phyloP scores from a whole-genome alignment of 2,797 vertebrate species.

The Aeoliscus strigatus region DNA sequence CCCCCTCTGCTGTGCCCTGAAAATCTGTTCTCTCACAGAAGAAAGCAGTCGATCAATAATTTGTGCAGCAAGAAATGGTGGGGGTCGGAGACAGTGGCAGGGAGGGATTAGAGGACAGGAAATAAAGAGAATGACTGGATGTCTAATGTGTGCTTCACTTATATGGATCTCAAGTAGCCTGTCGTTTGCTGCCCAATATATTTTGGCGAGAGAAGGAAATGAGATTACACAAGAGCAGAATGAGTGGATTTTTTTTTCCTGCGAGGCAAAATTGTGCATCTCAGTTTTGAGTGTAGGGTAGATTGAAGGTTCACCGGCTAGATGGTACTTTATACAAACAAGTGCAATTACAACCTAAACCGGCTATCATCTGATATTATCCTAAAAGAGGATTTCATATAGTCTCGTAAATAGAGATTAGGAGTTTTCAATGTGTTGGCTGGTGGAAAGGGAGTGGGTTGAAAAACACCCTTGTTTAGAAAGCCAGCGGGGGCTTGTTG shows the following conservation, averaged over 20 bases:
- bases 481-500: slow-evolving; percentile 65
- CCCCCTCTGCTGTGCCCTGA: slow-evolving; percentile 37
- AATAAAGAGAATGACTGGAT: slow-evolving; percentile 36
- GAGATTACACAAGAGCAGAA: slow-evolving; percentile 33
- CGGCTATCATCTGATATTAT: slow-evolving; percentile 36
- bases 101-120: slow-evolving; percentile 25
- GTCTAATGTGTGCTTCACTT: slow-evolving; percentile 22
- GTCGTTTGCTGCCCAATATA: slow-evolving; percentile 33
- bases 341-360: slow-evolving; percentile 30
- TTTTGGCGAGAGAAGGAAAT: slow-evolving; percentile 27
- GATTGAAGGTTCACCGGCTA: slow-evolving; percentile 29
- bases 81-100: slow-evolving; percentile 23
- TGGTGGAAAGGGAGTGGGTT: slow-evolving; percentile 39
- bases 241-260: slow-evolving; percentile 23
- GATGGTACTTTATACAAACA: slow-evolving; percentile 20
- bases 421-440: slow-evolving; percentile 11
- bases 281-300: slow-evolving; percentile 41
- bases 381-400: slow-evolving; percentile 35
- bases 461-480: slow-evolving; percentile 53
- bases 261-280: slow-evolving; percentile 36
- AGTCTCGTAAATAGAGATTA: slow-evolving; percentile 36
- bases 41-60: slow-evolving; percentile 54
- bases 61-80: slow-evolving; percentile 27
- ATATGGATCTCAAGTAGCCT: slow-evolving; percentile 23
- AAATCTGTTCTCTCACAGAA: slow-evolving; percentile 24